Base-by-base conservation (phyloP, 2,888 invertebrate genomes). In the Yponomeuta malinellus region DNA sequence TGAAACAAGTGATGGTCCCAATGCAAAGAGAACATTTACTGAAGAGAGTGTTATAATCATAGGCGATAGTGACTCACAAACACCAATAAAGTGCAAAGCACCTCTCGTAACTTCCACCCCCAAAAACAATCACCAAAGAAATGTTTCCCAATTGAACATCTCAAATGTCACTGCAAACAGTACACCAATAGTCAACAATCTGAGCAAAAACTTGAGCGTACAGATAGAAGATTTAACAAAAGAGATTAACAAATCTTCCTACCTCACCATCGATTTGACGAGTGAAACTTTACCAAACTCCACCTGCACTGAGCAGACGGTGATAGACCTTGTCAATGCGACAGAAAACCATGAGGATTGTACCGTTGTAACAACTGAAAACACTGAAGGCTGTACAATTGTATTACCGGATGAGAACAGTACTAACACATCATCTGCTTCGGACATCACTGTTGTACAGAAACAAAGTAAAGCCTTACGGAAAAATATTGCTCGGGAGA, bases 201-300 rank as follows among this genome's bases (percentile, higher is more conserved):
- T 72, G 10, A n/a, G 68, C 29, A 63, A 76, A 64, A 79, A 80
- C 70, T 75, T 77, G 10, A 78, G 77, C 31, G 73, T 76, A 33
- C 80, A 81, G 5, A 73, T 78, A 12, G 72, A 73, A 9, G 78
- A 87, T 73, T 73, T 80, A 72, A 88, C 88, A 0, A 85, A 76
- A 76, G 77, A 84, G 71, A 86, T 88, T 4, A 86, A 89, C 68
- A 74, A 33, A 8, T 83, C 85, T 71, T 85, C 88, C 0, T 90
- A 78, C 73, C 71, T 87, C 70, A 92, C 91, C 0, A 88, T 91
- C 75, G 91, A 91, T 76, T 79, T 92, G 70, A 90, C 91, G 0
- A 74, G 70, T 2, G 80, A 80, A 12, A 77, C 75, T 63, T 33
- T 10, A 59, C 43, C 43, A 8, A 76, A 74, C 70, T 68, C 69